Evolutionary conservation across 2,797 vertebrate genomes (phyloP).

Genomic region (Scolopax bukidnonensis): DNA sequence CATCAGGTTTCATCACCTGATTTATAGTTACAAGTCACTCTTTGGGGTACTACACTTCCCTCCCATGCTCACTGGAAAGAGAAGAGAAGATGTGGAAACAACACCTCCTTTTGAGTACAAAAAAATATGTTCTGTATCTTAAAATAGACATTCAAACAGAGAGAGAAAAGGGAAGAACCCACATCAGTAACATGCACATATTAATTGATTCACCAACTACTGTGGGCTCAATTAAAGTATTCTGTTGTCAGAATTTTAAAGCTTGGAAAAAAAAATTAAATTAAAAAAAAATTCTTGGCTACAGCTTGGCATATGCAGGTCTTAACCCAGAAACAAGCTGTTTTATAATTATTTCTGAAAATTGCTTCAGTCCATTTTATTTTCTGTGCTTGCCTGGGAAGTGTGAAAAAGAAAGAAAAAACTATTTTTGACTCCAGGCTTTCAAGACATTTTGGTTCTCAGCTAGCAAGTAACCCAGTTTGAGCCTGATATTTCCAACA

Average conservation of each 20-base stretch:
- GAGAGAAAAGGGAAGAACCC: constrained; percentile 59
- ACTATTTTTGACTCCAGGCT: constrained; percentile 63
- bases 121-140: constrained; percentile 46
- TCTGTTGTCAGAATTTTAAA: constrained; percentile 50
- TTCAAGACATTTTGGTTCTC: constrained; percentile 59
- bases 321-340: constrained; percentile 68
- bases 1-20: constrained; percentile 49
- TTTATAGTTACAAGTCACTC: constrained; percentile 41
- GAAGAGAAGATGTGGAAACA: constrained; percentile 40
- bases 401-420: constrained; percentile 68
- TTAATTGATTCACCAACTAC: constrained; percentile 40
- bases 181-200: background rate
- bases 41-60: background rate
- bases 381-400: constrained; percentile 54
- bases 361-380: constrained; percentile 68
- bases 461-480: constrained; percentile 46
- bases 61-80: background rate
- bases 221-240: constrained; percentile 50
- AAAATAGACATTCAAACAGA: constrained; percentile 50
- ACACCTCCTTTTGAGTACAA: background rate
- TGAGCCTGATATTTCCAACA: constrained; percentile 18
- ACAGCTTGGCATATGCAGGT: constrained; percentile 65
- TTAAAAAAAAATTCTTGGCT: constrained; percentile 27
- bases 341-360: constrained; percentile 73
- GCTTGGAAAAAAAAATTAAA: background rate